These are phyloP conservation scores for Acleris cristana DNA, from an alignment of 2,888 invertebrate species.

Conservation along the genomic window DNA sequence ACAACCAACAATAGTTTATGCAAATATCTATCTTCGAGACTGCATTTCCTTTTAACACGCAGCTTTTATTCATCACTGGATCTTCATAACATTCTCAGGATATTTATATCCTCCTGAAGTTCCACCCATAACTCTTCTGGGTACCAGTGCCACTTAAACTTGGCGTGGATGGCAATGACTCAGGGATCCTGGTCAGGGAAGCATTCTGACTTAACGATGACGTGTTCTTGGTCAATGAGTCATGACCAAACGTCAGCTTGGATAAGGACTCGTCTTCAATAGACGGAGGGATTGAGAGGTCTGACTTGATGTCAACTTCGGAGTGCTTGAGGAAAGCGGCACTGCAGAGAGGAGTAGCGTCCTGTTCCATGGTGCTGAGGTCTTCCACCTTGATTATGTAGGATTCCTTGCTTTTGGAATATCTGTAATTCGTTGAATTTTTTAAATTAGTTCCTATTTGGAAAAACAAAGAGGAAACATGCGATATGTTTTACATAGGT, in stretches of 20 bases:
- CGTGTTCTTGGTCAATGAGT: conserved; percentile 41
- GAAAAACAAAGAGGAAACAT: too few species aligned
- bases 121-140: conserved; percentile 71
- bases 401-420: conserved; percentile 78
- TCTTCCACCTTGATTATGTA: conserved; percentile 86
- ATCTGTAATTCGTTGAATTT: too few species aligned
- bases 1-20: too few species aligned
- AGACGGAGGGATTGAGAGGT: conserved; percentile 56
- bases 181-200: conserved; percentile 50
- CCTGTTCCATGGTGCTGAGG: conserved; percentile 86
- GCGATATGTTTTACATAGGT: too few species aligned
- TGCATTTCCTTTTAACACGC: too few species aligned
- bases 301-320: conserved; percentile 65
- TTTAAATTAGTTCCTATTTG: too few species aligned
- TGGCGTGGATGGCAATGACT: conserved; percentile 55
- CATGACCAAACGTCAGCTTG: conserved; percentile 39
- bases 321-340: conserved; percentile 86
- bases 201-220: conserved; percentile 38
- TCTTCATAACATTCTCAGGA: conserved; percentile 53
- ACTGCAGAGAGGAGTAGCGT: conserved; percentile 90
- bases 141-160: conserved; percentile 60
- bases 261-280: conserved; percentile 49
- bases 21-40: too few species aligned
- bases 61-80: conserved; percentile 33
- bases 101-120: conserved; percentile 63